Percentiles rank a stretch among this genome's conserved stretches.
Conservation (phyloP, 2,113 vertebrate species). For the Tragelaphus buxtoni region DNA sequence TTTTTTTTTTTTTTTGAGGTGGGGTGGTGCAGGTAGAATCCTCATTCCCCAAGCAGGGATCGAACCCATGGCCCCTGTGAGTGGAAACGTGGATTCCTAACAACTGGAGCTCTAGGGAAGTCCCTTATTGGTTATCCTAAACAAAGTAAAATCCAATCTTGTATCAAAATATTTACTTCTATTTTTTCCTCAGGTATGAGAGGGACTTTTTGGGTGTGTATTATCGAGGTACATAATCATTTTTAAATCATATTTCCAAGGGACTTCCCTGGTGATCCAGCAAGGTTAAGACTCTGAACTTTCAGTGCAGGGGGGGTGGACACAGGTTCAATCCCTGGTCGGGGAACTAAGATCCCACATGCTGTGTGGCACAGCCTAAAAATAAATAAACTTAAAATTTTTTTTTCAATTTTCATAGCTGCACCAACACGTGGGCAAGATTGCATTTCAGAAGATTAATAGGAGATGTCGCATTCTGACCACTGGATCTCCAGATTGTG, state of each 20-base stretch:
- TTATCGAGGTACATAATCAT: rapidly evolving
- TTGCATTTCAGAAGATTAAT: rapidly evolving
- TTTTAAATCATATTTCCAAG: background rate
- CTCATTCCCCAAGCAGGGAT: background rate
- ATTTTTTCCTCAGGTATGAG: background rate
- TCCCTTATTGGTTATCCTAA: background rate
- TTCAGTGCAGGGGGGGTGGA: rapidly evolving
- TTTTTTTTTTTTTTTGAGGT: rapidly evolving
- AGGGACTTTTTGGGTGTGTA: too few relatives aligned
- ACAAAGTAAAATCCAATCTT: too few relatives aligned
- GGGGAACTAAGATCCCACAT: background rate
- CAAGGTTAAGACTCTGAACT: background rate
- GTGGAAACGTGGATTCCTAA: background rate
- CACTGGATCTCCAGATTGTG: rapidly evolving
- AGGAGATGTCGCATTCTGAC: rapidly evolving
- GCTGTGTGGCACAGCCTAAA: background rate
- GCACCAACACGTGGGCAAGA: rapidly evolving
- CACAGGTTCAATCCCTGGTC: background rate
- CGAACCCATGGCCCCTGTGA: rapidly evolving
- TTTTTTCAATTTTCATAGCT: background rate
- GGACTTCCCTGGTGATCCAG: background rate
- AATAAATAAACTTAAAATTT: background rate
- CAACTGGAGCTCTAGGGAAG: background rate
- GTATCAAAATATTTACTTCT: too few relatives aligned
- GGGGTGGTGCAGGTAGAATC: rapidly evolving